A percentile compares a stretch with the other conserved stretches of the same genome.
phyloP scores from a whole-genome alignment of 2,888 invertebrate genomes.

The Macropis europaea region DNA sequence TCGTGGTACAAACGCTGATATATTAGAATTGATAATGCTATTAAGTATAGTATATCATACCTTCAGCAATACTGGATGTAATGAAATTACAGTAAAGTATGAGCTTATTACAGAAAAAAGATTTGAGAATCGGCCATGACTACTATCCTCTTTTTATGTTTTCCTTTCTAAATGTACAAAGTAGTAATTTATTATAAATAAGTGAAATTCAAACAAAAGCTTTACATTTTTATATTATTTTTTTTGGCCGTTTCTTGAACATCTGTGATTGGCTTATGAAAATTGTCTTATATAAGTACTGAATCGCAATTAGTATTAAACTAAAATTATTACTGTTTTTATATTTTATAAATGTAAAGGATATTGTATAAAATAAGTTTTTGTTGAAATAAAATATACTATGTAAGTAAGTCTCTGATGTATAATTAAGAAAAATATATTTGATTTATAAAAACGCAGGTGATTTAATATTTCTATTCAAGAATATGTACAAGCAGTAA shows the following conservation, averaged over 20 bases:
- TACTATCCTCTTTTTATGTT: constrained; percentile 49
- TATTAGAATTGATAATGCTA: too few relatives aligned
- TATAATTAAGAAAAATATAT: constrained; percentile 54
- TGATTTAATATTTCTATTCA: constrained; percentile 1
- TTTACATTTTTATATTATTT: constrained; percentile 38
- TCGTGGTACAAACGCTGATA: neutral
- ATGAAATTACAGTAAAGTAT: constrained; percentile 57
- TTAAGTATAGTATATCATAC: constrained; percentile 1
- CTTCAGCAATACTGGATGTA: constrained; percentile 57
- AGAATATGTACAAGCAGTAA: constrained; percentile 17
- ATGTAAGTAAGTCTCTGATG: constrained; percentile 25
- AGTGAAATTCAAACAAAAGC: constrained; percentile 29
- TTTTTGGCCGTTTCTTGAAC: constrained; percentile 67
- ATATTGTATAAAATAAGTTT: constrained; percentile 52
- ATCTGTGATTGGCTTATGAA: constrained; percentile 63
- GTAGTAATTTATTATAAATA: constrained; percentile 64
- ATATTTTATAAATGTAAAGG: constrained; percentile 68
- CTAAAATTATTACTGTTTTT: constrained; percentile 69
- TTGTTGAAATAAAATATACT: constrained; percentile 52
- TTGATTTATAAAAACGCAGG: constrained; percentile 49
- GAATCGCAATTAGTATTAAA: constrained; percentile 58
- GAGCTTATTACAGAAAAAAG: constrained; percentile 57
- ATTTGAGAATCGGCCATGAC: constrained; percentile 67
- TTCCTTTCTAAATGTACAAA: constrained; percentile 56
- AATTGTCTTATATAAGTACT: constrained; percentile 56